Base-by-base conservation (phyloP, 1,140 invertebrate species). In the Odontomachus brunneus region DNA sequence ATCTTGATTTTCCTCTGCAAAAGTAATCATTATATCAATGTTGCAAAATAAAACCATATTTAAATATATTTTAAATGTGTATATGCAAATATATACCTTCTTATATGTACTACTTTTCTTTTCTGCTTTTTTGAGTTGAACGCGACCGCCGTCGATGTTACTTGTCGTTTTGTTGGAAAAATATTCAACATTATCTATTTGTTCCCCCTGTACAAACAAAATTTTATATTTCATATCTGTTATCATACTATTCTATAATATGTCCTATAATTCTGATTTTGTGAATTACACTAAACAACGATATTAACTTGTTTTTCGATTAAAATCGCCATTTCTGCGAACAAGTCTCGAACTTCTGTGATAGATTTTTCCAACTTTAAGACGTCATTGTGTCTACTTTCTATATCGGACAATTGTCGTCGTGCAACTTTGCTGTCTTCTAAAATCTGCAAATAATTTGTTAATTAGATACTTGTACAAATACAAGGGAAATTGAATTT, bases 341-440 rank as follows among this genome's bases (percentile, higher is more conserved):
- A 98, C 94, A 98, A 96, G 87, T 98, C 97, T 91, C 96, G 96
- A 59, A 99, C 94, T 93, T 98, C 97, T 84, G 93, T 93, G 84
- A 98, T 96, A 86, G 96, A 96, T 86, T 95, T 96, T 95, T 98
- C 98, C 72, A 98, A 94, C 93, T 97, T 97, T 80, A 97, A 93
- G 85, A 98, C 96, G 94, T 98, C 97, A 82, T 96, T 95, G 91
- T 98, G 97, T 74, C 97, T 95, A 81, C 96, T 96, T 95, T 98
- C 96, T 86, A 98, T 97, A 85, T 98, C 97, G 74, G 96, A 96
- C 89, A 99, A 94, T 84, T 96, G 96, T 91, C 96, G 96, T 92
- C 96, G 96, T n/a, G 97, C 97, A 94, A 96, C 95, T 89, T 96
- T 96, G 48, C 97, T 98, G 89, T 98, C 97, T 89, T 96, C 96